Evolutionary conservation across 2,888 invertebrate species (phyloP).

Genomic region (Chalcosyrphus nemorum): DNA sequence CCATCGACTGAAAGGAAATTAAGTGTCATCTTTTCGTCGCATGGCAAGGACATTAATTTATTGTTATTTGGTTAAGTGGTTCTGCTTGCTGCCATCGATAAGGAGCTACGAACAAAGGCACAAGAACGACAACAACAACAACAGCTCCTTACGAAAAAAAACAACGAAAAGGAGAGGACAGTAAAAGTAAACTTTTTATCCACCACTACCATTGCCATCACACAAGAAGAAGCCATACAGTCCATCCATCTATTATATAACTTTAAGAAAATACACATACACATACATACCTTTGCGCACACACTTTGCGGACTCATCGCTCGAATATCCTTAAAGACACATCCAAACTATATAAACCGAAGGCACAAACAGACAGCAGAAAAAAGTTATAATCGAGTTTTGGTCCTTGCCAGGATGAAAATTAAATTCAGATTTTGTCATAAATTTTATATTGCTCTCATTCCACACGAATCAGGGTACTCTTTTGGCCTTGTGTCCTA

Average conservation of each 20-base stretch:
- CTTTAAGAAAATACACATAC: constrained; percentile 12
- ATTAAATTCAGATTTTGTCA: constrained; percentile 70
- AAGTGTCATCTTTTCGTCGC: constrained; percentile 72
- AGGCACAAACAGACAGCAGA: constrained; percentile 28
- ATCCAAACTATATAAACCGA: constrained; percentile 31
- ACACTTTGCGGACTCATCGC: constrained; percentile 11
- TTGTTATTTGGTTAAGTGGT: constrained; percentile 72
- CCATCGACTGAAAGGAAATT: constrained; percentile 70
- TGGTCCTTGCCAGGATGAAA: constrained; percentile 64
- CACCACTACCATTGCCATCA: not conserved
- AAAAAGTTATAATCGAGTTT: constrained; percentile 69
- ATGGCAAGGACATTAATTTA: constrained; percentile 70
- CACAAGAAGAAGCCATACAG: not conserved
- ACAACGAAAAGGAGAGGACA: constrained; percentile 5
- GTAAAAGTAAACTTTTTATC: constrained; percentile 47
- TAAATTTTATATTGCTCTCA: constrained; percentile 63
- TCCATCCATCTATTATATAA: constrained; percentile 43
- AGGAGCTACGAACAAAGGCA: constrained; percentile 54
- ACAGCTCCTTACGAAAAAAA: constrained; percentile 32
- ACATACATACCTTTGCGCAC: not conserved
- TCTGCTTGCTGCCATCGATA: constrained; percentile 70
- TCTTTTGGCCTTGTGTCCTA: constrained; percentile 9
- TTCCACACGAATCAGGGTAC: constrained; percentile 13
- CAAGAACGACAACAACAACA: constrained; percentile 25
- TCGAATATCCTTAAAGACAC: constrained; percentile 33